phyloP scores from a whole-genome alignment of 2,797 vertebrate genomes.

The Leptodactylus fallax region DNA sequence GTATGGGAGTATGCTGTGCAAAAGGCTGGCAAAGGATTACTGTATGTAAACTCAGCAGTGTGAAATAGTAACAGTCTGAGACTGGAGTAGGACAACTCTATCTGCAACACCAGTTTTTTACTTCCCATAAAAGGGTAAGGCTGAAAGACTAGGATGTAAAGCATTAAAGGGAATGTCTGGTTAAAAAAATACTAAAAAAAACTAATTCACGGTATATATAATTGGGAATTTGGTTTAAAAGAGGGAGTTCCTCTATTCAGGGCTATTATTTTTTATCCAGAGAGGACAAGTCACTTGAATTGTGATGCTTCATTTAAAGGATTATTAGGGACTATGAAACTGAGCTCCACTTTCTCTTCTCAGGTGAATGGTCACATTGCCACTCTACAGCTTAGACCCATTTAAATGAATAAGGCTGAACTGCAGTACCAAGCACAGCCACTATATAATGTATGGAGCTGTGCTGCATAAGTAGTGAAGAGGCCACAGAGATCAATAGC shows the following conservation, averaged over 20 bases:
- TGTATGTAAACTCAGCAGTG: slow-evolving; percentile 18
- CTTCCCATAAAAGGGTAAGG: background rate
- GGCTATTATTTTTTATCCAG: background rate
- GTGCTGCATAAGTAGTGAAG: too few relatives aligned
- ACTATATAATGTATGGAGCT: too few relatives aligned
- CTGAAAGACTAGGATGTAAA: background rate
- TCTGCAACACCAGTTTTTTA: background rate
- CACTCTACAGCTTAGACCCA: too few relatives aligned
- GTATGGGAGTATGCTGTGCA: background rate
- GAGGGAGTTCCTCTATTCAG: background rate
- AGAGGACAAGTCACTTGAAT: background rate
- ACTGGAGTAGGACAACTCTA: background rate
- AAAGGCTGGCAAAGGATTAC: slow-evolving; percentile 23
- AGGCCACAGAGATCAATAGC: too few relatives aligned
- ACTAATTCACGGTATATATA: too few relatives aligned
- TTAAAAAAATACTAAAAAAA: background rate
- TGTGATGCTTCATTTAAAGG: background rate
- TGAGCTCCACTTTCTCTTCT: too few relatives aligned
- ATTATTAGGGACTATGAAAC: too few relatives aligned
- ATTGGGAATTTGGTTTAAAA: background rate
- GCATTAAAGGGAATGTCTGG: background rate
- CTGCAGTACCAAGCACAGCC: too few relatives aligned
- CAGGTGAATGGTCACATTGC: too few relatives aligned
- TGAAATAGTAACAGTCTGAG: background rate
- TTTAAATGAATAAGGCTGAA: too few relatives aligned